Conservation (phyloP, 2,113 vertebrate species). For the Rissa tridactyla region DNA sequence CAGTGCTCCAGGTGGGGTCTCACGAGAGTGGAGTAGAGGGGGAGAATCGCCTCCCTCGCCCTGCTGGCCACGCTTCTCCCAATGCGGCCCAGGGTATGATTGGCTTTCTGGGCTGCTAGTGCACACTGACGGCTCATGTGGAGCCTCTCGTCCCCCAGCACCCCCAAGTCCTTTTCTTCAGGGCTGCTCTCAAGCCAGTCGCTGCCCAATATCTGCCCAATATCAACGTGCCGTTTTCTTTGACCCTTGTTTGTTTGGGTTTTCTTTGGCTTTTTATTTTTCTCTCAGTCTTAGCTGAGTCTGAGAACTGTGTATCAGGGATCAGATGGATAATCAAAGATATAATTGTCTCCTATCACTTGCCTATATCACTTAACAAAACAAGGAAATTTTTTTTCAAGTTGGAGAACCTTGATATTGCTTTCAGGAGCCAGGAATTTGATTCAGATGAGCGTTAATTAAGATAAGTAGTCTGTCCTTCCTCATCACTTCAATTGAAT, state of each 20-base stretch:
- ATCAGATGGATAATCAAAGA: not conserved
- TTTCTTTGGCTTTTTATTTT: not conserved
- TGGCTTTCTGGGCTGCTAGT: too few relatives aligned
- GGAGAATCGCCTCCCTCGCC: too few relatives aligned
- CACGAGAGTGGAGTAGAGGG: too few relatives aligned
- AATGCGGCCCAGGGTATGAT: too few relatives aligned
- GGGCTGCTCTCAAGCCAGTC: too few relatives aligned
- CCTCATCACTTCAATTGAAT: not conserved
- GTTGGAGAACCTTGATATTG: not conserved
- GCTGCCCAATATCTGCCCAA: too few relatives aligned
- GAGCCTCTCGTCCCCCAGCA: too few relatives aligned
- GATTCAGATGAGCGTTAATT: not conserved
- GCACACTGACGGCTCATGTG: too few relatives aligned
- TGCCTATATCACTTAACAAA: not conserved
- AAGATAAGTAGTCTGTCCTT: constrained; percentile 5
- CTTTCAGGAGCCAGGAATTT: not conserved
- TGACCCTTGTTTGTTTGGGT: not conserved
- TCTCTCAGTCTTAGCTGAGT: not conserved
- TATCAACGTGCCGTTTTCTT: not conserved
- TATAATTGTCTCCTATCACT: not conserved
- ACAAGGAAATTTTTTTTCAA: not conserved
- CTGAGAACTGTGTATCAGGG: not conserved
- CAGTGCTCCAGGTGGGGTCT: too few relatives aligned
- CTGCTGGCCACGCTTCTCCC: too few relatives aligned
- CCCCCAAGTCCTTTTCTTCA: too few relatives aligned